A percentile compares a stretch with the other conserved stretches of the same genome.
Conservation (phyloP, 1,140 invertebrate species). For the Heliconius hewitsoni region DNA sequence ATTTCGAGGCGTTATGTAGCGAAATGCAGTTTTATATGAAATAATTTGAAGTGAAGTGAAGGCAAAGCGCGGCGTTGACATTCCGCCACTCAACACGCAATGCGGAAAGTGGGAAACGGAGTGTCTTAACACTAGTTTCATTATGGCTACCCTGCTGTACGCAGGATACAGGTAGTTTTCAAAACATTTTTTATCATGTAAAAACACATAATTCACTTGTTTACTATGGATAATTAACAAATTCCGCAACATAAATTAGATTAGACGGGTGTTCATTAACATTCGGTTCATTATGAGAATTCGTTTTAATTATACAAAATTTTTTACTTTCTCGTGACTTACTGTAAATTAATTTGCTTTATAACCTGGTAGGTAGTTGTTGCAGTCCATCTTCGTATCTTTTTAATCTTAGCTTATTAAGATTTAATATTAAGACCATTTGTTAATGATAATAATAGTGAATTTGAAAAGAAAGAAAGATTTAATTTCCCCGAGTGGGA, state of each 20-base stretch:
- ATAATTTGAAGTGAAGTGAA: too few relatives aligned
- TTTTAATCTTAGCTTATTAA: neutral
- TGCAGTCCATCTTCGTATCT: neutral
- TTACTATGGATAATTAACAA: constrained; percentile 10
- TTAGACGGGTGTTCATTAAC: constrained; percentile 27
- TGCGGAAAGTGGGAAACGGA: too few relatives aligned
- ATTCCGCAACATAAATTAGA: constrained; percentile 20
- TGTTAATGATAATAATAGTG: too few relatives aligned
- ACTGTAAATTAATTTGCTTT: constrained; percentile 22
- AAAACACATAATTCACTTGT: neutral
- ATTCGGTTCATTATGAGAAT: constrained; percentile 21
- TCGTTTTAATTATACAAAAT: constrained; percentile 21
- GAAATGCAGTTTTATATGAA: too few relatives aligned
- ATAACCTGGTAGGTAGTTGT: neutral
- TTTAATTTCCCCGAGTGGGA: too few relatives aligned
- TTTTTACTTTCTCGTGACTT: constrained; percentile 28
- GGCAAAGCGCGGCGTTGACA: too few relatives aligned
- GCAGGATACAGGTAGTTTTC: neutral
- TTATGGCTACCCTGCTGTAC: too few relatives aligned
- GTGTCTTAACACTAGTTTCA: too few relatives aligned
- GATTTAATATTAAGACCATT: too few relatives aligned
- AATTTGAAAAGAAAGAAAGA: too few relatives aligned
- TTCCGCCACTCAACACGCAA: too few relatives aligned
- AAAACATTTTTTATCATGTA: neutral
- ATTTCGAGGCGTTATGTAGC: too few relatives aligned